phyloP scores from a whole-genome alignment of 1,140 invertebrate species.

The Phortica variegata region DNA sequence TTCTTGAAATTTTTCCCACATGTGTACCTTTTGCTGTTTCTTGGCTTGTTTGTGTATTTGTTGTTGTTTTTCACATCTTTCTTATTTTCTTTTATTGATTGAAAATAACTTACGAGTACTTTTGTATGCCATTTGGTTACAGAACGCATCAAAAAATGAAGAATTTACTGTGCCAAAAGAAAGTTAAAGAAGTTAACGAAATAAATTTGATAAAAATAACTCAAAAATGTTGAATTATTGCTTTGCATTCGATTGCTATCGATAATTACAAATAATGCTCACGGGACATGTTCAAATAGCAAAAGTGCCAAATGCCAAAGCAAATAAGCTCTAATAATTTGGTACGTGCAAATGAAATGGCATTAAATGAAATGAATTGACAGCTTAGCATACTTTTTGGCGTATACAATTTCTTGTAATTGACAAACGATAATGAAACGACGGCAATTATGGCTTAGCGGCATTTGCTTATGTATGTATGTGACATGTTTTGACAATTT shows the following conservation, averaged over 20 bases:
- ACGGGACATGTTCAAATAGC: not conserved
- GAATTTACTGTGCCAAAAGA: not conserved
- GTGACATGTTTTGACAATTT: too few species aligned
- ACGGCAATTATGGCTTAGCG: too few species aligned
- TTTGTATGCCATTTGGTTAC: constrained; percentile 33
- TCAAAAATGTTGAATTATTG: too few species aligned
- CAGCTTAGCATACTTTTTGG: too few species aligned
- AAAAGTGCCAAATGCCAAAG: too few species aligned
- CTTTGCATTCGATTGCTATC: too few species aligned
- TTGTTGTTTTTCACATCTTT: constrained; percentile 54
- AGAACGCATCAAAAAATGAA: not conserved
- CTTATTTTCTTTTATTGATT: constrained; percentile 55
- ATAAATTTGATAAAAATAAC: constrained; percentile 45
- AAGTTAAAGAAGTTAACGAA: not conserved
- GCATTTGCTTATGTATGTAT: too few species aligned
- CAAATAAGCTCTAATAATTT: too few species aligned
- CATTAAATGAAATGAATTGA: too few species aligned
- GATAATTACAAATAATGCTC: not conserved
- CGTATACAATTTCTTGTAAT: too few species aligned
- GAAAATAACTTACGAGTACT: constrained; percentile 52
- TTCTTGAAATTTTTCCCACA: constrained; percentile 29
- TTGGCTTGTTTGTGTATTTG: constrained; percentile 23
- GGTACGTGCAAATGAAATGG: too few species aligned
- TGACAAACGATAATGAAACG: too few species aligned
- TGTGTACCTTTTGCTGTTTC: constrained; percentile 51